Evolutionary conservation across 2,797 vertebrate species (phyloP).

Genomic region (Tadarida brasiliensis): DNA sequence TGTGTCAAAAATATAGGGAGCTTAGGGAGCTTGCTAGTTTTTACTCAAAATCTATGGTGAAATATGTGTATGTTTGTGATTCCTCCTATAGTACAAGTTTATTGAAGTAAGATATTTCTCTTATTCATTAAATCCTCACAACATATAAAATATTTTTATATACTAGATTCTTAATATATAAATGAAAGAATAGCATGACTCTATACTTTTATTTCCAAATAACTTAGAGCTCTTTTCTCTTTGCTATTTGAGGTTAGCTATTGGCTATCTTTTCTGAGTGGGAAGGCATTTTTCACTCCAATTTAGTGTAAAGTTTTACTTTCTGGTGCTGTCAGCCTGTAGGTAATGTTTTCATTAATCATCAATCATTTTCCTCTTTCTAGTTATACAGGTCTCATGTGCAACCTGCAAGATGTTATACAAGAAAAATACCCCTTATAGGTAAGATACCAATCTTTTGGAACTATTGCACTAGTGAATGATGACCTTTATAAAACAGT

Average conservation of each 20-base stretch:
- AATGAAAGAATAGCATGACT: background rate
- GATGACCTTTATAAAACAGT: conserved; percentile 12
- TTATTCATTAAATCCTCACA: background rate
- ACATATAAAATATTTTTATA: background rate
- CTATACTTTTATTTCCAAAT: background rate
- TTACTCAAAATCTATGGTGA: background rate
- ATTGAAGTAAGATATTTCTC: background rate
- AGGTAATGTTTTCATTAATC: background rate
- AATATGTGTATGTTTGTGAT: background rate
- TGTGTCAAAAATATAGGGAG: background rate
- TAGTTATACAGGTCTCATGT: background rate
- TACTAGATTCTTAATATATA: background rate
- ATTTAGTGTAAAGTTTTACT: background rate
- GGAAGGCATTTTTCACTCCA: conserved; percentile 14
- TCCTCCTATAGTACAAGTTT: background rate
- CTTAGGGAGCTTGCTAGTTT: too few species aligned
- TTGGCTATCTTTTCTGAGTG: background rate
- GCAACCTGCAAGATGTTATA: background rate
- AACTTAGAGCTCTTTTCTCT: background rate
- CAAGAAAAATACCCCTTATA: conserved; percentile 49
- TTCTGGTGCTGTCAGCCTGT: background rate
- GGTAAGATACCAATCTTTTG: background rate
- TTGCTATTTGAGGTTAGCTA: background rate
- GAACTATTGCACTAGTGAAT: background rate
- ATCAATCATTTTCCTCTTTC: conserved; percentile 49